Base-by-base conservation (phyloP, 2,888 invertebrate genomes). In the Andrena dorsata region DNA sequence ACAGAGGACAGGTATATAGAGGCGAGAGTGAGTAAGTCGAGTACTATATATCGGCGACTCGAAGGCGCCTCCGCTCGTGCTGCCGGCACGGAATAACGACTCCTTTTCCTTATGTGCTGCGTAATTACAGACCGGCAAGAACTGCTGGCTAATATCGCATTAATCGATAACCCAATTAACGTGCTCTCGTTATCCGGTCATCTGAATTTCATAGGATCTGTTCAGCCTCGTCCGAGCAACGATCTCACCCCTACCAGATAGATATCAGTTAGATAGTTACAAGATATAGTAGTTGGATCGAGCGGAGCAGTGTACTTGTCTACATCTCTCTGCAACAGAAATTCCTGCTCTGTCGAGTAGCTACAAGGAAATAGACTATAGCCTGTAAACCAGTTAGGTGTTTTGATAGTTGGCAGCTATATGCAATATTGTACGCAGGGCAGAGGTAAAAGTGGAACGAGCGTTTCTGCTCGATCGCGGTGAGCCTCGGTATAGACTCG, bases 141-240 rank as follows among this genome's bases (percentile, higher is more conserved):
- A 71, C 78, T 32, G 58, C 61, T 68, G 47, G 61, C 83, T 87
- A 75, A 61, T 85, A 86, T 88, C 85, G 80, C 75, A 81, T 86
- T 88, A 87, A 91, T 91, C 90, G 88, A 90, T 90, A 90, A 89
- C 80, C 87, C 88, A 87, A 89, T 90, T 90, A 90, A 89, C 88
- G 85, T 83, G 81, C 85, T 88, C 89, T 88, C 86, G 86, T 90
- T 90, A 88, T 85, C 82, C 81, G 81, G 82, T 85, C 84, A 87
- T 87, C 84, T 82, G 68, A 85, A 84, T 81, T 75, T 82, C 83
- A 75, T 23, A 13, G 23, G 56, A 23, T 56, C 26, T 26, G 56
- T 26, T 56, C 56, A 23, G 10, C 8, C 23, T 26, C 26, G 0
- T 13, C 16, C 41, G 4, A 16, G 16, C 1, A 41, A 41, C 41